Base-by-base conservation (phyloP, 2,888 invertebrate genomes). In the Chrysopilus asiliformis region DNA sequence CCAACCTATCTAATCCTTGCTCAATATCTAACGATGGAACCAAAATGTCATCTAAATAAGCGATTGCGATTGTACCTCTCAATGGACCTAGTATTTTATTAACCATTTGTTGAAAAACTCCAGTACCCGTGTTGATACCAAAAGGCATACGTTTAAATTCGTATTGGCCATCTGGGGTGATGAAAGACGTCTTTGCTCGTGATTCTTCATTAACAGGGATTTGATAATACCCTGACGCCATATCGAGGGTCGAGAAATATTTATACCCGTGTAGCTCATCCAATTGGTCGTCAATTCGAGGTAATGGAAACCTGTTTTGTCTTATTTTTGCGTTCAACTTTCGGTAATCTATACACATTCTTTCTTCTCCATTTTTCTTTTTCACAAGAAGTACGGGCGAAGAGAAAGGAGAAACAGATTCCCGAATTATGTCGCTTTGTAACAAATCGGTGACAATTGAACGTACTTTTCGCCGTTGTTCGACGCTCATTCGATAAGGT, bases 91-190 rank as follows among this genome's bases (percentile, higher is more conserved):
- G 22, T 9, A 41, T 25, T 25, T 32, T 40, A 17, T 35, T 42
- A 14, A 44, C 32, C 27, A 41, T n/a, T 32, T 41, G 36, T 20
- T 43, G 37, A 25, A 43, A 43, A 8, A 38, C 32, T 13, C 41
- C 33, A 17, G 43, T 39, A 4, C 42, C 42, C 10, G n/a, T n/a
- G n/a, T n/a, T n/a, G n/a, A n/a, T n/a, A n/a, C n/a, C n/a, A n/a
- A n/a, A n/a, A n/a, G n/a, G 40, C 40, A 42, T 35, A 13, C 38
- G 8, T 22, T 34, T 36, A 18, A 42, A 42, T 18, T 39, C 41
- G 38, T 42, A 52, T 41, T 52, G 45, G 43, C 19, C 40, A 28
- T 39, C 41, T 10, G 22, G 26, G 2, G n/a, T n/a, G n/a, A n/a
- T n/a, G n/a, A n/a, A n/a, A n/a, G n/a, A n/a, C n/a, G n/a, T n/a